Percentiles rank a stretch among this genome's conserved stretches.
phyloP scores from a whole-genome alignment of 2,113 vertebrate genomes.

The Etia nguti region DNA sequence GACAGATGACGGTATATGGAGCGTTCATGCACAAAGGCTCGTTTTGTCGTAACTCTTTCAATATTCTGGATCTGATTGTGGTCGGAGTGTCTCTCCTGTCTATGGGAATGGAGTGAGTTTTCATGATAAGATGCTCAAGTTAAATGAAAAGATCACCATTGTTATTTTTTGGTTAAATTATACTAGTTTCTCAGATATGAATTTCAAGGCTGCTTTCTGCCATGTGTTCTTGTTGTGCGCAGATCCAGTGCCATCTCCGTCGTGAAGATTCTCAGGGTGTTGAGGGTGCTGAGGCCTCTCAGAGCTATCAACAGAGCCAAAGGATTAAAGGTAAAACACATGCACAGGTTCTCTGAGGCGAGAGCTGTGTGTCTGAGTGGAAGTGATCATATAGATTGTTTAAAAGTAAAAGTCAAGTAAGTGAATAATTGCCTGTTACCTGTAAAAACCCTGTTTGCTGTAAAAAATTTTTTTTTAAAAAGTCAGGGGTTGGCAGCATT shows the following conservation, averaged over 20 bases:
- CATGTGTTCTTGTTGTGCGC: constrained; percentile 7
- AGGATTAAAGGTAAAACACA: constrained; percentile 84
- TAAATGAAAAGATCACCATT: not conserved
- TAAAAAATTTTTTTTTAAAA: too few relatives aligned
- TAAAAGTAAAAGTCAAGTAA: not conserved
- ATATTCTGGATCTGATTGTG: constrained; percentile 94
- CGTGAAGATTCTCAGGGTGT: constrained; percentile 96
- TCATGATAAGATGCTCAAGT: not conserved
- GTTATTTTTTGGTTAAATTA: not conserved
- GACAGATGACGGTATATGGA: constrained; percentile 92
- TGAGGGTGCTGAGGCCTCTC: constrained; percentile 93
- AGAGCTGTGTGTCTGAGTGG: not conserved
- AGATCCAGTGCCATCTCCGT: constrained; percentile 97
- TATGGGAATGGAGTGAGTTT: constrained; percentile 89
- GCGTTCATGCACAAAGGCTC: constrained; percentile 95
- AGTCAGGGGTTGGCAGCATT: rapidly evolving
- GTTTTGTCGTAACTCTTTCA: constrained; percentile 97
- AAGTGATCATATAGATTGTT: rapidly evolving
- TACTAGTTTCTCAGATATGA: not conserved
- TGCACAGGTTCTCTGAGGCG: not conserved
- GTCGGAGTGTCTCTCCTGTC: constrained; percentile 94
- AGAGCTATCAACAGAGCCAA: constrained; percentile 96
- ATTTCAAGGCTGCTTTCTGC: not conserved
- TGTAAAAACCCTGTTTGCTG: not conserved
- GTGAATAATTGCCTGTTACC: not conserved